Evolutionary conservation across 2,113 vertebrate genomes (phyloP), one percentile per base, ranked within the genome.

Genomic region (Oncorhynchus mykiss): DNA sequence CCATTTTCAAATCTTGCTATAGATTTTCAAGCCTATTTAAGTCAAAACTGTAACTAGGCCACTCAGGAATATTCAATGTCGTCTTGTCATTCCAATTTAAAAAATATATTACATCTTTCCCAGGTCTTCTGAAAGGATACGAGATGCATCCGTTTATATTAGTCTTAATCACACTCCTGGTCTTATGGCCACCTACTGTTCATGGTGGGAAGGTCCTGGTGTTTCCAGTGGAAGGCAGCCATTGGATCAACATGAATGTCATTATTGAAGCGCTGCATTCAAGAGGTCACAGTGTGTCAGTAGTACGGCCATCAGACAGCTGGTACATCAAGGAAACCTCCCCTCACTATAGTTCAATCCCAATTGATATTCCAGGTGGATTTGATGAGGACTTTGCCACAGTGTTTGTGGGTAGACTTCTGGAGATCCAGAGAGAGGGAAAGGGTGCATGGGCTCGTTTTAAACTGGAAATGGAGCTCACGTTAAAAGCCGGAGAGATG

Each of bases 201-300:
- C 2, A 65, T 13, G 24, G 78, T 67, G 88, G 88, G 2, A 92
- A 92, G 72, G 82, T 92, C 76, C 54, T 92, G 29, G 88, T 91
- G 1, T 29, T 90, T 45, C 90, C 91, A 0, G 4, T 2, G 1
- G 90, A 92, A 1, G 90, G 90, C 18, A 91, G 91, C 83, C 93
- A 93, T 78, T 94, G 93, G 93, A 80, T 93, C 24, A 93, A 92
- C 83, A 91, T 93, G 88, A 86, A 93, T 4, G 34, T 92, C 16
- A 68, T 91, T 49, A 78, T 93, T 70, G 73, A 80, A 73, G 90
- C 81, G 24, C 86, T 94, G 5, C 88, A 94, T 75, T 75, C 77
- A 49, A 73, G 12, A 24, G 90, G 92, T 48, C 92, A 91, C 70
- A 59, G 78, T 22, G 16, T 92, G 1, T 84, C 90, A 5, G 88